These are phyloP conservation scores for Sisor rabdophorus DNA, from an alignment of 2,113 vertebrate genomes.

Conservation along the genomic window DNA sequence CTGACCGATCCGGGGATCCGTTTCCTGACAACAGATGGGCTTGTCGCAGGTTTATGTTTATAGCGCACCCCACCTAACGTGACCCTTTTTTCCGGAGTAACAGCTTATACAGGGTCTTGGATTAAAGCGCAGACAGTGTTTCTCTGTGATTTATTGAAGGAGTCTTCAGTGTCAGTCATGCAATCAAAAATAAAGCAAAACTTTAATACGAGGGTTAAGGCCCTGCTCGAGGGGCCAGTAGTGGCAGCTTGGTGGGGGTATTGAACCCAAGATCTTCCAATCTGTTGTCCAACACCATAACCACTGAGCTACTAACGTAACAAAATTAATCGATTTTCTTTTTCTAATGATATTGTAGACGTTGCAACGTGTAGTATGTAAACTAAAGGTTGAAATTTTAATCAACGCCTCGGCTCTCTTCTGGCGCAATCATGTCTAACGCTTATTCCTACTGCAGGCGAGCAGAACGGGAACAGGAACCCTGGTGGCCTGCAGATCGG, in stretches of 20 bases:
- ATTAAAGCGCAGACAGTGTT: not conserved
- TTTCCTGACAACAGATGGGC: not conserved
- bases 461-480: conserved; percentile 97
- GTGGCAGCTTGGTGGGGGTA: too few relatives aligned
- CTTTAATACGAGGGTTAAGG: not conserved
- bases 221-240: too few relatives aligned
- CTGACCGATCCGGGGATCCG: not conserved
- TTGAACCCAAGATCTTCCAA: too few relatives aligned
- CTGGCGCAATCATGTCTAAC: too few relatives aligned
- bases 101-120: not conserved
- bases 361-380: too few relatives aligned
- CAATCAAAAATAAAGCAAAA: not conserved
- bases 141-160: not conserved
- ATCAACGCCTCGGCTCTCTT: not conserved
- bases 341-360: too few relatives aligned
- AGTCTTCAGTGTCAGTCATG: not conserved
- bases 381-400: too few relatives aligned
- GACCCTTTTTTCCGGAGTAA: not conserved
- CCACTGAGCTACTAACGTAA: too few relatives aligned
- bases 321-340: too few relatives aligned
- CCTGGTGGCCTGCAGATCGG: conserved; percentile 95
- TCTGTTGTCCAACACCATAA: too few relatives aligned
- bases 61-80: not conserved
- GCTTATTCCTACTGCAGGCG: conserved; percentile 67
- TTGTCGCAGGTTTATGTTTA: not conserved